These are phyloP conservation scores for Nymphalis polychloros DNA, from an alignment of 2,888 invertebrate genomes.

Conservation along the genomic window DNA sequence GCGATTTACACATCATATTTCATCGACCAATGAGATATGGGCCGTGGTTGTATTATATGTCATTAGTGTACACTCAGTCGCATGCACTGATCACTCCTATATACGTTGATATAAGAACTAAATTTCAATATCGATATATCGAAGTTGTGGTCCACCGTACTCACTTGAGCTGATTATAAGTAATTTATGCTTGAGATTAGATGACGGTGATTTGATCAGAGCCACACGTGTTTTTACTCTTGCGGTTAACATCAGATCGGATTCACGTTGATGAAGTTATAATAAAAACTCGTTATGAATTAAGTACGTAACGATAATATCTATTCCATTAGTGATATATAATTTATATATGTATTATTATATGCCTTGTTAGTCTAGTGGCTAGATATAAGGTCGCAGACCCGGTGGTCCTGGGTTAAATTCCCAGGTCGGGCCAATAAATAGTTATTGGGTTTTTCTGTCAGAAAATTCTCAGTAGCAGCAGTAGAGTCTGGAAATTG, in stretches of 20 bases:
- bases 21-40: conserved; percentile 50
- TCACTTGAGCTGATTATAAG: conserved; percentile 38
- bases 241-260: conserved; percentile 32
- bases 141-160: conserved; percentile 20
- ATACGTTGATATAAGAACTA: not conserved
- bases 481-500: too few species aligned
- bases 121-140: not conserved
- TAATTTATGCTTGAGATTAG: conserved; percentile 43
- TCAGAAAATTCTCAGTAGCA: too few species aligned
- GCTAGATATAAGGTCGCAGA: too few species aligned
- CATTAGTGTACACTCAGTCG: conserved; percentile 48
- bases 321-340: conserved; percentile 13
- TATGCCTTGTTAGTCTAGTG: too few species aligned
- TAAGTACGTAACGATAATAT: conserved; percentile 21
- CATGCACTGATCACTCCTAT: conserved; percentile 20
- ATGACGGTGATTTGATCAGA: conserved; percentile 39
- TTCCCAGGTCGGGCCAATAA: too few species aligned
- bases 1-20: conserved; percentile 57
- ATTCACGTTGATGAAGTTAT: conserved; percentile 31
- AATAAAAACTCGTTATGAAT: conserved; percentile 34
- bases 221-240: conserved; percentile 33
- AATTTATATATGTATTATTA: too few species aligned
- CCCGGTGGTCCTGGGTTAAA: too few species aligned
- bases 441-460: too few species aligned
- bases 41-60: conserved; percentile 51